Percentiles rank a stretch among this genome's conserved stretches.
Conservation (phyloP, 2,888 invertebrate species). For the Ptychoptera albimana region DNA sequence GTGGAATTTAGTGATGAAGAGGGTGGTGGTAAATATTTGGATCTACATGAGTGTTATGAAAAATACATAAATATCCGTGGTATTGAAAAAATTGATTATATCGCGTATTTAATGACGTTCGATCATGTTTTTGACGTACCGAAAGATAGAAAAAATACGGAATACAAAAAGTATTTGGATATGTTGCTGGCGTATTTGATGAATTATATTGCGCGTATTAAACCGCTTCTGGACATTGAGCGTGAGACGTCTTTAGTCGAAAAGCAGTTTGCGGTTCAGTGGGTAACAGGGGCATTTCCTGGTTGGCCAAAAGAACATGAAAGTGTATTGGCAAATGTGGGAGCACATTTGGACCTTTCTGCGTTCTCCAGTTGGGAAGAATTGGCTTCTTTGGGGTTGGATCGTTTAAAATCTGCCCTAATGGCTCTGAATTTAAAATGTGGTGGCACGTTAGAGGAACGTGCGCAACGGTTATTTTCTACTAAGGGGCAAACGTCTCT, state of each 20-base stretch:
- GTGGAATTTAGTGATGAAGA: slow-evolving; percentile 98
- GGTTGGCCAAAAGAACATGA: slow-evolving; percentile 97
- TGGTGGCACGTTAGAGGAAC: slow-evolving; percentile 93
- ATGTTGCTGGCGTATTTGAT: slow-evolving; percentile 71
- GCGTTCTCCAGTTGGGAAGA: slow-evolving; percentile 97
- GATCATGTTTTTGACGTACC: slow-evolving; percentile 94
- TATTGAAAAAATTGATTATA: slow-evolving; percentile 93
- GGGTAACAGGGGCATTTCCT: slow-evolving; percentile 78
- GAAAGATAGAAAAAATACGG: slow-evolving; percentile 75
- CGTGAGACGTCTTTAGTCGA: slow-evolving; percentile 62
- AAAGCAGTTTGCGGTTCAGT: slow-evolving; percentile 69
- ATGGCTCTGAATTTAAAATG: slow-evolving; percentile 96
- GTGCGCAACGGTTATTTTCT: slow-evolving; percentile 88
- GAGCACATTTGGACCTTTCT: slow-evolving; percentile 94
- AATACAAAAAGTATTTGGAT: slow-evolving; percentile 72
- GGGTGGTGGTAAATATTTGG: slow-evolving; percentile 95
- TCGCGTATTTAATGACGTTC: slow-evolving; percentile 82
- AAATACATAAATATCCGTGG: slow-evolving; percentile 94
- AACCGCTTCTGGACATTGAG: slow-evolving; percentile 71
- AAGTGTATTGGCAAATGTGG: slow-evolving; percentile 82
- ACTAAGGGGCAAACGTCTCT: slow-evolving; percentile 90
- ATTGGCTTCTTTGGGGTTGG: slow-evolving; percentile 88
- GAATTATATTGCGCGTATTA: slow-evolving; percentile 66
- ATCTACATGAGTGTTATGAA: slow-evolving; percentile 91
- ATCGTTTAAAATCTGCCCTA: slow-evolving; percentile 91